These are phyloP conservation scores for Pyxicephalus adspersus DNA, from an alignment of 2,113 vertebrate species.

Conservation along the genomic window DNA sequence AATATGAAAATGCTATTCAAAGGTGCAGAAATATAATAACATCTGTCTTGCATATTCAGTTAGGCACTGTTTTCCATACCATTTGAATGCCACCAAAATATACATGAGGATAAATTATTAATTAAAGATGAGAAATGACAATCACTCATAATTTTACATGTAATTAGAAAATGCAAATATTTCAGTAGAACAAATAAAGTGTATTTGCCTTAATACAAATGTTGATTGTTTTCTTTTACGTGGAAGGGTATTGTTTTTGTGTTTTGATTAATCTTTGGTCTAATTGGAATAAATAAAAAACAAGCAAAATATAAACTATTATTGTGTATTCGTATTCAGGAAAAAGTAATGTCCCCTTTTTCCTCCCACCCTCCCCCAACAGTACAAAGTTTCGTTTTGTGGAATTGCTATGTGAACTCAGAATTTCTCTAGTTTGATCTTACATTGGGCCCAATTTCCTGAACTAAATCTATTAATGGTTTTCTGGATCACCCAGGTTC, in stretches of 20 bases:
- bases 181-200: background rate
- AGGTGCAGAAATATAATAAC: conserved; percentile 66
- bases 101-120: conserved; percentile 7
- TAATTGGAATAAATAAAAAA: no score
- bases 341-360: no score
- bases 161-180: conserved; percentile 29
- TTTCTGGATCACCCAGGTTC: no score
- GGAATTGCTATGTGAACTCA: no score
- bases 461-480: no score
- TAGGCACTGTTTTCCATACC: conserved; percentile 65
- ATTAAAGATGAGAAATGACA: conserved; percentile 27
- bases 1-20: conserved; percentile 64
- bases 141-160: conserved; percentile 17
- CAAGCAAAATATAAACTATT: no score
- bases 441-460: no score
- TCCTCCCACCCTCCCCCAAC: no score
- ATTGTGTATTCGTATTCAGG: no score
- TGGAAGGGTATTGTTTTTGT: background rate
- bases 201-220: background rate
- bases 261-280: background rate
- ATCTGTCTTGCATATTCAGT: conserved; percentile 72
- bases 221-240: background rate
- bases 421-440: no score
- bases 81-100: conserved; percentile 61
- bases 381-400: no score